Base-by-base conservation (phyloP, 2,888 invertebrate species). In the Pyrrhosoma nymphula region DNA sequence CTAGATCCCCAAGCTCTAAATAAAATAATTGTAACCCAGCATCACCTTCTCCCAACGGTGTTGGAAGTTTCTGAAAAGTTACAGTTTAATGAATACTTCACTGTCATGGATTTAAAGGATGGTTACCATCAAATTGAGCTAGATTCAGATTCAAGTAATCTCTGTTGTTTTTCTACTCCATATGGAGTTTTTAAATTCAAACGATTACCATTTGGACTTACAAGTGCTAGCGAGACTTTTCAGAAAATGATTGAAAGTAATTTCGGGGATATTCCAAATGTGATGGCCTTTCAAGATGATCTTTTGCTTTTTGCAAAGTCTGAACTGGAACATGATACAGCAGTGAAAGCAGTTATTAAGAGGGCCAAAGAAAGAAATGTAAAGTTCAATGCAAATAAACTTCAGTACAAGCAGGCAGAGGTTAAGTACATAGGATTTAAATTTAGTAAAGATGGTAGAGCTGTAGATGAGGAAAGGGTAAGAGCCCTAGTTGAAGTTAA, bases 1-100 rank as follows among this genome's bases (percentile, higher is more conserved):
- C 75, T 96, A 20, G 96, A 96, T 69, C 96, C 96, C 0, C 95
- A 95, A 55, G 95, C 96, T 14, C 90, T 96, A 4, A 96, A 96
- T 60, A 93, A 95, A 93, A 95, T 95, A 47, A 95, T 96, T 0
- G 30, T 95, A 56, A 95, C 95, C 30, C 95, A 96, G 47, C 95
- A 95, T n/a, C 95, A 96, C 91, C 96, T 90, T 12, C 95, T 96
- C 20, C 96, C 96, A 20, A 95, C 96, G 0, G n/a, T 96, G 47
- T 96, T 96, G n/a, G 96, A 96, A 82, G 95, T 96, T 16, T 89
- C 95, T 18, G 56, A 95, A 23, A 82, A 95, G 88, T 60, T 96
- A 30, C 60, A 35, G 8, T 95, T 95, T 47, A 95, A 95, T 63
- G 95, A 95, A 95, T 95, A 95, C n/a, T n/a, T n/a, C n/a, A n/a